Percentiles rank a stretch among this genome's conserved stretches.
phyloP scores from a whole-genome alignment of 2,888 invertebrate genomes.

The Andrena chrysosceles region DNA sequence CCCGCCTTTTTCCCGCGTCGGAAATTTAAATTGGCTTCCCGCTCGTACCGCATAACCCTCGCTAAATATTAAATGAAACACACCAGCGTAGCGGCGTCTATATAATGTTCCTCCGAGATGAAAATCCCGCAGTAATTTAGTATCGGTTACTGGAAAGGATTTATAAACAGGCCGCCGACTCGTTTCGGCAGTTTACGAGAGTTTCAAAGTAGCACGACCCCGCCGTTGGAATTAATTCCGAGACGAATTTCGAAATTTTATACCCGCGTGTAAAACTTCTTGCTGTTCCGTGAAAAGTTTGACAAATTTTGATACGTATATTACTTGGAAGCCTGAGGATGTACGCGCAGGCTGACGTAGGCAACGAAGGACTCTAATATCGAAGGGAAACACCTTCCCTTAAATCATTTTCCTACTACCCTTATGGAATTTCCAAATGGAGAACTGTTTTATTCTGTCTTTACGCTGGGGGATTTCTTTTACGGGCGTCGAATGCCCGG shows the following conservation, averaged over 20 bases:
- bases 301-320: not conserved
- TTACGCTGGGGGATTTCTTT: not conserved
- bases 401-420: too few relatives aligned
- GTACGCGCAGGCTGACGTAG: too few relatives aligned
- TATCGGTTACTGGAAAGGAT: slow-evolving; percentile 17
- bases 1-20: not conserved
- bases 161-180: slow-evolving; percentile 19
- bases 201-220: not conserved
- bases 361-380: too few relatives aligned
- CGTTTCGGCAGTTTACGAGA: slow-evolving; percentile 19
- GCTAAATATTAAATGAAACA: slow-evolving; percentile 17
- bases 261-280: slow-evolving; percentile 8
- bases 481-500: not conserved
- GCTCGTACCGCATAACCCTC: not conserved
- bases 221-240: slow-evolving; percentile 12
- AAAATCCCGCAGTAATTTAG: slow-evolving; percentile 18
- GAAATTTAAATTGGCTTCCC: slow-evolving; percentile 13
- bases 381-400: too few relatives aligned
- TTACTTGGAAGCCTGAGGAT: too few relatives aligned
- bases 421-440: too few relatives aligned
- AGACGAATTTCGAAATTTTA: slow-evolving; percentile 28
- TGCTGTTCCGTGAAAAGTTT: not conserved
- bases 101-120: slow-evolving; percentile 9
- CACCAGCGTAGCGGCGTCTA: not conserved
- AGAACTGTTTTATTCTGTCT: not conserved